Conservation (phyloP, 2,888 invertebrate species). For the Pachydiplax longipennis region DNA sequence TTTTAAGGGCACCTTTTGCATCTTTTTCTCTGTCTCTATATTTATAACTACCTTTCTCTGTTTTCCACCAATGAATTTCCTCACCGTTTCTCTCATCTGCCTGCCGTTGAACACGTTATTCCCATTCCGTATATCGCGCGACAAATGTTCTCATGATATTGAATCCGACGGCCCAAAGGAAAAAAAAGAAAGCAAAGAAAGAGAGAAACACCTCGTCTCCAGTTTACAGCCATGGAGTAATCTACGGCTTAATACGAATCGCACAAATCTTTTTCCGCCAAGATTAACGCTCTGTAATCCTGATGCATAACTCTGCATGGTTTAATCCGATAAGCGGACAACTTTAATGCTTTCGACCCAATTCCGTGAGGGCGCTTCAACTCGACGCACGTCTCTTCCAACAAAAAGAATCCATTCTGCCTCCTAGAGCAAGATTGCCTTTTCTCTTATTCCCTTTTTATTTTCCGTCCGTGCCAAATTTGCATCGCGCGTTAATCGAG, state of each 20-base stretch:
- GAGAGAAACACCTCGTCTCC: too few species aligned
- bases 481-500: not conserved
- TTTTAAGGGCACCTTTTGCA: too few species aligned
- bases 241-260: too few species aligned
- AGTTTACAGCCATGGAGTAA: too few species aligned
- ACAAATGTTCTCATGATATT: not conserved
- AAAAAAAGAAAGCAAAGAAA: not conserved
- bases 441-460: not conserved
- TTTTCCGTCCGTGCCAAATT: not conserved
- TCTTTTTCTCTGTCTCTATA: too few species aligned
- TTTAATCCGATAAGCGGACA: not conserved
- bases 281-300: not conserved
- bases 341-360: not conserved
- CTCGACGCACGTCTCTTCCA: not conserved
- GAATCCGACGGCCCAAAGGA: not conserved
- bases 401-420: not conserved
- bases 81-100: not conserved
- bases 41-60: not conserved
- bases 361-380: not conserved
- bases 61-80: not conserved
- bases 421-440: not conserved
- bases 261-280: too few species aligned
- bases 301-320: not conserved
- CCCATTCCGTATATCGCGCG: too few species aligned
- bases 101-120: too few species aligned